Base-by-base conservation (phyloP, 1,140 invertebrate genomes). In the Diorhabda carinulata region DNA sequence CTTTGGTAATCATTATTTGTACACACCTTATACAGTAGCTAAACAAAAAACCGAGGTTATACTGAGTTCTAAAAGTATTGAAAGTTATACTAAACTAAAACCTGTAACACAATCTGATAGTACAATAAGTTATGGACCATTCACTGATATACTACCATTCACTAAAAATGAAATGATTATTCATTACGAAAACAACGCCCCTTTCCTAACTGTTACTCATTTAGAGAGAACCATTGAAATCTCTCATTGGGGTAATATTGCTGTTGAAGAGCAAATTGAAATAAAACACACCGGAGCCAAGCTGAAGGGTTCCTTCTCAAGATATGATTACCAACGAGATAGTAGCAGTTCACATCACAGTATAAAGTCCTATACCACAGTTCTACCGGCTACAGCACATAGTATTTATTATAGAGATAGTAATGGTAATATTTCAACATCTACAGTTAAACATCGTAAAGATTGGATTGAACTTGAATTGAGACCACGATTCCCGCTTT, bases 361-460 rank as follows among this genome's bases (percentile, higher is more conserved):
- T 77, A 89, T 99, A 3, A 94, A 96, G 77, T 90, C 91, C 4
- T 98, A 98, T 78, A 96, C 95, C 81, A 98, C 97, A 0, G 82
- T 96, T 67, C 82, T 99, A 25, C 97, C 97, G 7, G 92, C 95
- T 9, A 85, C 87, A 56, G 89, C 95, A 1, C 76, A 80, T 64
- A 80, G 75, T 67, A 80, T 80, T 68, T 81, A 81, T 67, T 81
- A 81, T 64, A 71, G 79, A 43, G 98, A 99, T 83, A 96, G 97
- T 74, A 99, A 99, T 83, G 98, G 98, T 42, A 99, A 99, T 81
- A 99, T 99, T 78, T 99, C 97, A 2, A 99, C 98, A 4, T 98
- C 96, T 2, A 92, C 96, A 79, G 91, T 99, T 81, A 87, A 90
- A 74, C 79, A 92, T 8, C 87, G 91, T 74, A 91, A 93, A 73